Evolutionary conservation across 1,140 invertebrate genomes (phyloP), one percentile per base, ranked within the genome.

Genomic region (Carposina sasakii): DNA sequence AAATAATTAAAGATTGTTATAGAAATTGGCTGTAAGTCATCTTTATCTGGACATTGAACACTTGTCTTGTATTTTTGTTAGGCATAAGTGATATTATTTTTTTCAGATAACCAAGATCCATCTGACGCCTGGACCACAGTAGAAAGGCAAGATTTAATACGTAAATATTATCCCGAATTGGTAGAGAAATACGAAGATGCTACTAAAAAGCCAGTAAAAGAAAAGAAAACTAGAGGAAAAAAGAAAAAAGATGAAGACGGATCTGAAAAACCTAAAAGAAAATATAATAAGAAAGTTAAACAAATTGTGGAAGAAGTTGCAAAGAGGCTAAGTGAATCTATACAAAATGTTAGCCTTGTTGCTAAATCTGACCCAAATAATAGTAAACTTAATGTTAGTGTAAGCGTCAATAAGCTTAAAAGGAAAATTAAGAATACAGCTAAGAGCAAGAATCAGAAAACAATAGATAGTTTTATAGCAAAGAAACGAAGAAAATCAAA

Each of bases 61-160:
- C n/a, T n/a, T n/a, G n/a, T n/a, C n/a, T n/a, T n/a, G n/a, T n/a
- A n/a, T n/a, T n/a, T n/a, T n/a, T n/a, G n/a, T n/a, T n/a, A n/a
- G n/a, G n/a, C n/a, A n/a, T n/a, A n/a, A n/a, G n/a, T n/a, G n/a
- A n/a, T n/a, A n/a, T n/a, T n/a, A n/a, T n/a, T n/a, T n/a, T n/a
- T n/a, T n/a, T n/a, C 53, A 85, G 79, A 75, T 54, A 70, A 71
- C 24, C 87, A 86, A 49, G 85, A 88, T 47, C 46, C 78, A 13
- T 73, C 82, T 40, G 68, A 81, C 50, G 63, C 88, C 0, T 88
- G 87, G 86, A 81, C 85, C 54, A 91, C 91, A 1, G 87, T 90
- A n/a, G 93, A 95, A 67, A 87, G 90, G 1, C 87, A 92, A 73
- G 73, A 87, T 41, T 61, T 89, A 19, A 85, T 95, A 54, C 73